These are phyloP conservation scores for Pangasius mekongensis DNA, from an alignment of 2,797 vertebrate species.

Conservation along the genomic window DNA sequence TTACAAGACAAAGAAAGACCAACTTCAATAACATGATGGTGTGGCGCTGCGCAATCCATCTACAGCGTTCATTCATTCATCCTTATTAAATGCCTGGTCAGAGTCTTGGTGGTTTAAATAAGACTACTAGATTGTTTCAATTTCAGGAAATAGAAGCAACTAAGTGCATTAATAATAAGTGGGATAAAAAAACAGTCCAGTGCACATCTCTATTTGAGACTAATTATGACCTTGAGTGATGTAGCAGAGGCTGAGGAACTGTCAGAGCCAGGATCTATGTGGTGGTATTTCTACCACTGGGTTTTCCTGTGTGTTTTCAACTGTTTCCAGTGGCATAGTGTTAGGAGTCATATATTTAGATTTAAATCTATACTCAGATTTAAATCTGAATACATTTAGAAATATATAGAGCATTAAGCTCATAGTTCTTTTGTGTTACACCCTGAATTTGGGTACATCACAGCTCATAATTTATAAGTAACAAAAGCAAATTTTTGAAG, in stretches of 20 bases:
- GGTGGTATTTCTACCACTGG: not conserved
- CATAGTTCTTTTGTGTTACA: not conserved
- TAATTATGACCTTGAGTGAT: not conserved
- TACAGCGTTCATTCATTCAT: not conserved
- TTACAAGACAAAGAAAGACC: too few relatives aligned
- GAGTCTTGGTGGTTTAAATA: not conserved
- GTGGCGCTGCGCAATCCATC: not conserved
- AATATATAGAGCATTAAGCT: not conserved
- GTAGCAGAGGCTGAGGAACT: not conserved
- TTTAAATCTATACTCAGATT: not conserved
- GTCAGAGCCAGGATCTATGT: not conserved
- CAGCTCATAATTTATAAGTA: not conserved
- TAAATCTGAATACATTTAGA: not conserved
- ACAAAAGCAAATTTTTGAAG: not conserved
- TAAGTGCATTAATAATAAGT: not conserved
- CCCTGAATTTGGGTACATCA: not conserved
- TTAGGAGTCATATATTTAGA: not conserved
- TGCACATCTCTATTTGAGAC: not conserved
- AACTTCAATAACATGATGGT: not conserved
- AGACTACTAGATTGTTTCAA: not conserved
- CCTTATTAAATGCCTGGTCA: not conserved
- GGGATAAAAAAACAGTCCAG: not conserved
- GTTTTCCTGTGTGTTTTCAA: not conserved
- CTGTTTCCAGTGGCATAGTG: not conserved
- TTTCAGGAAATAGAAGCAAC: not conserved